Percentiles rank a stretch among this genome's conserved stretches.
Evolutionary conservation across 2,797 vertebrate genomes (phyloP).

Genomic region (Propithecus perrieri): DNA sequence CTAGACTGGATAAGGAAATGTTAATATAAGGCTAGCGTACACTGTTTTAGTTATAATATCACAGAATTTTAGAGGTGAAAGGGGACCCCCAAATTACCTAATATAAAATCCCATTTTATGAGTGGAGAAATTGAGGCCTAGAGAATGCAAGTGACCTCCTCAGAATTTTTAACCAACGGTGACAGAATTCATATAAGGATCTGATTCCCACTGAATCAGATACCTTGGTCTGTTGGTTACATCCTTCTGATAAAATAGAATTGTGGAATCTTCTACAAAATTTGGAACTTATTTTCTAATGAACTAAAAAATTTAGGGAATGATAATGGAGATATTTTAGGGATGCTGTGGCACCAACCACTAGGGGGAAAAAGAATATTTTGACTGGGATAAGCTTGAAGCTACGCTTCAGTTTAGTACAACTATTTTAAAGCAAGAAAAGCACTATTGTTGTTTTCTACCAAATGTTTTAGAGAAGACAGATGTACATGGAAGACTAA

Average conservation of each 20-base stretch:
- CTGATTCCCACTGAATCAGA: neutral
- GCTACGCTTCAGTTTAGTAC: neutral
- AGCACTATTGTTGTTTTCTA: neutral
- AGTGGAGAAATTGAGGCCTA: neutral
- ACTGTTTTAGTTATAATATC: neutral
- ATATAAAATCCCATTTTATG: neutral
- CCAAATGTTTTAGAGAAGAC: neutral
- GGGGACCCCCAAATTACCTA: neutral
- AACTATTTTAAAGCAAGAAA: slow-evolving; percentile 26
- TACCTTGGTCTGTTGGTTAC: neutral
- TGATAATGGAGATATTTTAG: slow-evolving; percentile 5
- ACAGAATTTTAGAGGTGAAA: neutral
- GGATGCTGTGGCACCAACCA: neutral
- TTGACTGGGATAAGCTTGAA: slow-evolving; percentile 3
- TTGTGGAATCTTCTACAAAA: neutral
- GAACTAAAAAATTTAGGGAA: neutral
- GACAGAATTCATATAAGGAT: neutral
- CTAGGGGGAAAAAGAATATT: neutral
- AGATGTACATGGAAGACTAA: neutral
- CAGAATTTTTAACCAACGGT: neutral
- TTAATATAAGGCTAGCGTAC: neutral
- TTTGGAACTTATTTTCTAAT: neutral
- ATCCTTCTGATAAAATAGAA: neutral
- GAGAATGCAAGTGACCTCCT: neutral
- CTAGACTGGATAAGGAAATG: neutral